Base-by-base conservation (phyloP, 2,113 vertebrate species). In the Polyodon spathula region DNA sequence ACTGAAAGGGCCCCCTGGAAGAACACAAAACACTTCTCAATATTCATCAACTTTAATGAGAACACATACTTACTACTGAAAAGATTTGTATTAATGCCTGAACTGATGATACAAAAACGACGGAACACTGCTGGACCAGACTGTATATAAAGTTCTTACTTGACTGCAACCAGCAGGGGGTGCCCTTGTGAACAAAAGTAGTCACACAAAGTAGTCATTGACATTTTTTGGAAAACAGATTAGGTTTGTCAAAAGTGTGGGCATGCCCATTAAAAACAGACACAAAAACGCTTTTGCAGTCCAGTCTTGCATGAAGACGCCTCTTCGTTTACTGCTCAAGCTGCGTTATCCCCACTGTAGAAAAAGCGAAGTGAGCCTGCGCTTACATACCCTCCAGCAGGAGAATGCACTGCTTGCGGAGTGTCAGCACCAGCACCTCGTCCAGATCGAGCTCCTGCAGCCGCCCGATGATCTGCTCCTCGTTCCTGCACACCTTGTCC, bases 401-500 rank as follows among this genome's bases (percentile, higher is more conserved):
- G 61, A 97, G 83, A 63, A 97, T 67, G 67, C 93, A 89, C 73
- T 99, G 96, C 70, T 97, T 98, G 72, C 89, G 75, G 15, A 99
- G 85, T 1, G 92, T 93, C 79, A 93, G 92, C 59, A 98, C 92
- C 67, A 99, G 83, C 46, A 89, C 78, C 0, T 93, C 84, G 1
- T 98, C 96, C 73, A 98, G 88, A 68, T 94, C 93, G 67, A 99
- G 83, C 59, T 99, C 96, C 70, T 96, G 93, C 65, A 99, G 89
- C 62, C 90, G 92, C 60, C 76, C 81, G 1, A 97, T 90, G 51
- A 99, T 93, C 76, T 99, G 96, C 73, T 99, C 96, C 79, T 99
- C 96, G 0, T 98, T 97, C 41, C 94, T 93, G 71, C 95, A 99
- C 60, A 98, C 94, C 74, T 98, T 98, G 70, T 98, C 95, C 82